Percentiles rank a stretch among this genome's conserved stretches.
These are phyloP conservation scores for Halcyon chelicuti DNA, from an alignment of 2,797 vertebrate species.

Conservation along the genomic window DNA sequence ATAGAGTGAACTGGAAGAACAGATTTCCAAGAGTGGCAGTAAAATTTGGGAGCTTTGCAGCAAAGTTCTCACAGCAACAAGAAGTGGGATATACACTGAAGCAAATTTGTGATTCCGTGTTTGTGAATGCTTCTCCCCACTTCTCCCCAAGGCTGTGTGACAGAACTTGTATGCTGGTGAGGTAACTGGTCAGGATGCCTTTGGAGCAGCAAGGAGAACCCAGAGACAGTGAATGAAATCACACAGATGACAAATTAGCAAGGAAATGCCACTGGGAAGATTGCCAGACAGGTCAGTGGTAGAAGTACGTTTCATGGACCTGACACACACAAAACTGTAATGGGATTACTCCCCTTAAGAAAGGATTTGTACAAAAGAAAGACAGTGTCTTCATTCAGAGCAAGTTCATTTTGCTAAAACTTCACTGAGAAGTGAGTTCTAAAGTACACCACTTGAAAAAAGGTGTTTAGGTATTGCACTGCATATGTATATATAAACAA, in stretches of 20 bases:
- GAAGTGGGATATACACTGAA: background rate
- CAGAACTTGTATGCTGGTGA: background rate
- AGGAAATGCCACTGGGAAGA: background rate
- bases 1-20: background rate
- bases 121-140: background rate
- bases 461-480: background rate
- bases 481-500: background rate
- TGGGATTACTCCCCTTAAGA: background rate
- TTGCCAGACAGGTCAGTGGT: background rate
- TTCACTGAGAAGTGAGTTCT: background rate
- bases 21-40: background rate
- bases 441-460: background rate
- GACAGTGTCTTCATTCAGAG: background rate
- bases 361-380: background rate
- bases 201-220: background rate
- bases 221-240: background rate
- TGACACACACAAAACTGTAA: background rate
- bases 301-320: background rate
- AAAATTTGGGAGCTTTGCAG: background rate
- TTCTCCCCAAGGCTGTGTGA: background rate
- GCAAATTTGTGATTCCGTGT: background rate
- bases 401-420: background rate
- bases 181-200: background rate
- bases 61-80: background rate
- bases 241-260: background rate